Base-by-base conservation (phyloP, 2,888 invertebrate species). In the Synergus gifuensis region DNA sequence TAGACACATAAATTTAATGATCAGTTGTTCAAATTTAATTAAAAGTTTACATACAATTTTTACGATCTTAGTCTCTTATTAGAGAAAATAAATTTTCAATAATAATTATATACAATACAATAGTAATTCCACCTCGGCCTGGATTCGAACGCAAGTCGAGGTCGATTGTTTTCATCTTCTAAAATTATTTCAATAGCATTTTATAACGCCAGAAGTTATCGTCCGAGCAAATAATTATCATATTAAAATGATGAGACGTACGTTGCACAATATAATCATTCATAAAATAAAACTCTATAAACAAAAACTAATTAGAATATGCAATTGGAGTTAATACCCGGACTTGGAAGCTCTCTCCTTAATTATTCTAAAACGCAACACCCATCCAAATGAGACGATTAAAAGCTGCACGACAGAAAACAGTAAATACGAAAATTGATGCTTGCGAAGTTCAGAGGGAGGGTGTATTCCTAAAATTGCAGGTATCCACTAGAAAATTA, bases 351-450 rank as follows among this genome's bases (percentile, higher is more conserved):
- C 46, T 69, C 69, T 69, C 46, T 46, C 28, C 46, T 49, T 49
- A 69, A 69, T 69, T 69, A 69, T 69, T 69, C 69, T 69, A 69
- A 69, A 49, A 69, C 46, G 69, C 46, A 69, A 49, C 69, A 46
- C 46, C 69, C 46, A 69, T 69, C 69, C 46, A 69, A 69, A 69
- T 69, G 69, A 69, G 69, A 69, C 69, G 69, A 69, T 69, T 69
- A 69, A 69, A 69, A 49, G 69, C 69, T 69, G 69, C 69, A 69
- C 46, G 69, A 28, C 28, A 28, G 46, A 49, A 46, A 28, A 69
- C 69, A 28, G 46, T 69, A 69, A 69, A 69, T 69, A 69, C 69
- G 46, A 14, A 69, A 69, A 69, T 69, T 28, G 69, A 28, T 69
- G 46, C 8, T 5, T 14, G 46, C 28, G 14, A 46, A 46, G 28